Evolutionary conservation across 2,888 invertebrate species (phyloP).

Genomic region (Catotricha subobsoleta): DNA sequence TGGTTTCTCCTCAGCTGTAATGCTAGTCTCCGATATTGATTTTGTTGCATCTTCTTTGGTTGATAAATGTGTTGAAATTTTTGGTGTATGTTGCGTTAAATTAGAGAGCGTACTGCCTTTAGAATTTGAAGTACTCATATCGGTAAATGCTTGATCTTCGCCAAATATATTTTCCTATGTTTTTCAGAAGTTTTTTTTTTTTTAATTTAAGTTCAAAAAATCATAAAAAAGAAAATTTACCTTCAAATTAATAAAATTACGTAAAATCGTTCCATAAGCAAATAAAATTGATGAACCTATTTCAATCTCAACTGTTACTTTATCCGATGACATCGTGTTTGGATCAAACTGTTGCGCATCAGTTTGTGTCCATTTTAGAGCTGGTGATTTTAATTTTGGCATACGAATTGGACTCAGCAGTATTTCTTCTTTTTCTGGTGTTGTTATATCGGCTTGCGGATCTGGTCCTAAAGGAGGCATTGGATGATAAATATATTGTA

Average conservation of each 20-base stretch:
- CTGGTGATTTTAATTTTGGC: slow-evolving; percentile 51
- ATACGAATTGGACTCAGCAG: slow-evolving; percentile 80
- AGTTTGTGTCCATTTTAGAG: slow-evolving; percentile 45
- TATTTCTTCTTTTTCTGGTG: slow-evolving; percentile 87
- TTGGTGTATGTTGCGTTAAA: slow-evolving; percentile 28
- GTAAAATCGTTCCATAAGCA: slow-evolving; percentile 79
- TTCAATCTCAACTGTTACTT: slow-evolving; percentile 80
- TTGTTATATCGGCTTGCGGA: slow-evolving; percentile 81
- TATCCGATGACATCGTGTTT: slow-evolving; percentile 65
- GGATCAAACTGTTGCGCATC: slow-evolving; percentile 71
- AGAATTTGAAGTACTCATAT: slow-evolving; percentile 53
- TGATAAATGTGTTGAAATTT: slow-evolving; percentile 19
- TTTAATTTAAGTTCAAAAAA: not conserved
- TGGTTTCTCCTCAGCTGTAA: slow-evolving; percentile 40
- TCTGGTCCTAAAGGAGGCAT: slow-evolving; percentile 74
- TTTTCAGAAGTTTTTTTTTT: not conserved
- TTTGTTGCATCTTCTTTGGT: slow-evolving; percentile 23
- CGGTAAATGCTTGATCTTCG: slow-evolving; percentile 84
- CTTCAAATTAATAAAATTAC: slow-evolving; percentile 75
- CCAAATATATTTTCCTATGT: slow-evolving; percentile 87
- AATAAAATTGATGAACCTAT: slow-evolving; percentile 85
- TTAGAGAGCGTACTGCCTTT: slow-evolving; percentile 31
- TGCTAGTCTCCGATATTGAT: slow-evolving; percentile 26
- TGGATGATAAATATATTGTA: slow-evolving; percentile 83
- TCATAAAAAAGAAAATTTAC: slow-evolving; percentile 20